phyloP scores from a whole-genome alignment of 1,140 invertebrate species.

The Papilio polyxenes region DNA sequence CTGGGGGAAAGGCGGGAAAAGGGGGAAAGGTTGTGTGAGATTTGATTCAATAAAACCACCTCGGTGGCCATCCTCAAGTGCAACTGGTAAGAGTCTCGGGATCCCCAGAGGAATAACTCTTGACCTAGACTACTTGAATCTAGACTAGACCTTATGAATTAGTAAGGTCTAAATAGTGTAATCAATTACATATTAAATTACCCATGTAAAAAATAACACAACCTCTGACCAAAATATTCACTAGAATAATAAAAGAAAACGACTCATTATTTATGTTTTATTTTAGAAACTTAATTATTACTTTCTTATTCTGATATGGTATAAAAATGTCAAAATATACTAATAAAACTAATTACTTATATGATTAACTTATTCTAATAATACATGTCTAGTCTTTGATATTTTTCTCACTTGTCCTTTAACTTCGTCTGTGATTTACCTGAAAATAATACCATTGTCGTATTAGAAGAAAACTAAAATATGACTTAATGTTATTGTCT shows the following conservation, averaged over 20 bases:
- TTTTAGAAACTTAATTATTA: constrained; percentile 42
- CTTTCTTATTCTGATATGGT: constrained; percentile 48
- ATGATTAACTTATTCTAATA: constrained; percentile 65
- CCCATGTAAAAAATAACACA: neutral
- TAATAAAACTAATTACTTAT: constrained; percentile 56
- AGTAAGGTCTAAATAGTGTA: no score
- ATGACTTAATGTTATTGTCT: no score
- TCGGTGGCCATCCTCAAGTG: no score
- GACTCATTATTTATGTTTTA: constrained; percentile 15
- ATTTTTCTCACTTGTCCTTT: constrained; percentile 64
- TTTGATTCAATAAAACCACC: no score
- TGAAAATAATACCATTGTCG: constrained; percentile 53
- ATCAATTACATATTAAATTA: no score
- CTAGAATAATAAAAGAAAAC: neutral
- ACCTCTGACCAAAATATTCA: neutral
- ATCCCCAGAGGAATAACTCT: no score
- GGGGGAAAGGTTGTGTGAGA: no score
- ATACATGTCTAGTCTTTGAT: constrained; percentile 53
- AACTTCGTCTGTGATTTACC: constrained; percentile 73
- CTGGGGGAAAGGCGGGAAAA: no score
- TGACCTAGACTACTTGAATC: no score
- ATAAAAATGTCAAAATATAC: constrained; percentile 66
- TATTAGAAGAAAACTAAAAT: no score
- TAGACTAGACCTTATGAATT: no score
- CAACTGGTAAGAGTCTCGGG: no score